A percentile compares a stretch with the other conserved stretches of the same genome.
Conservation (phyloP, 2,888 invertebrate species). For the Rhagonycha fulva region DNA sequence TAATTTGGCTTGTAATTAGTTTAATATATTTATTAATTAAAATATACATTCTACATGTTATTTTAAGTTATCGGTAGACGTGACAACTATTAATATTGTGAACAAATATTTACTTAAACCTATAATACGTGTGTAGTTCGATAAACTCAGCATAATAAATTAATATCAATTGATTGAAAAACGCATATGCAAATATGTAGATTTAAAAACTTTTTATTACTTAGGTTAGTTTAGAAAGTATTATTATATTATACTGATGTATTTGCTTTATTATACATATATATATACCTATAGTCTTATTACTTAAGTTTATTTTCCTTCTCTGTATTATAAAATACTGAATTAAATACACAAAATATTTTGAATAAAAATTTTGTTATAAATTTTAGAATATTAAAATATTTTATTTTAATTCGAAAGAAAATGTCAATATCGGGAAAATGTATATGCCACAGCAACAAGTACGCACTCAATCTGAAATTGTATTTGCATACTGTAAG, state of each 20-base stretch:
- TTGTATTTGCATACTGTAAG: background rate
- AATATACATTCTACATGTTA: background rate
- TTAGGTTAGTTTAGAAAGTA: background rate
- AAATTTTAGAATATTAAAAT: no score
- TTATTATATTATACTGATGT: no score
- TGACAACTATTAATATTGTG: background rate
- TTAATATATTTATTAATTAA: background rate
- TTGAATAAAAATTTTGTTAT: no score
- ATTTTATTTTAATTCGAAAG: background rate
- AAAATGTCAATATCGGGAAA: background rate
- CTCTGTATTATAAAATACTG: background rate
- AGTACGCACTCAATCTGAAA: background rate
- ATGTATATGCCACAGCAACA: background rate
- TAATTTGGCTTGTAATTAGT: background rate
- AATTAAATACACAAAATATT: no score
- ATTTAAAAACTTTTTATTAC: background rate
- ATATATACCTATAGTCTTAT: no score
- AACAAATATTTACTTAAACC: background rate
- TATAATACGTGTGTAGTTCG: background rate
- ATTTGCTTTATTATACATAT: no score
- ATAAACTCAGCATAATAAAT: background rate
- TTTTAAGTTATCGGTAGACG: background rate
- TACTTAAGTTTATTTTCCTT: background rate
- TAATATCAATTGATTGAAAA: background rate
- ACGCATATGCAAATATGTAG: no score